These are phyloP conservation scores for Crocodylus rhombifer DNA, from an alignment of 2,797 vertebrate species.

Conservation along the genomic window DNA sequence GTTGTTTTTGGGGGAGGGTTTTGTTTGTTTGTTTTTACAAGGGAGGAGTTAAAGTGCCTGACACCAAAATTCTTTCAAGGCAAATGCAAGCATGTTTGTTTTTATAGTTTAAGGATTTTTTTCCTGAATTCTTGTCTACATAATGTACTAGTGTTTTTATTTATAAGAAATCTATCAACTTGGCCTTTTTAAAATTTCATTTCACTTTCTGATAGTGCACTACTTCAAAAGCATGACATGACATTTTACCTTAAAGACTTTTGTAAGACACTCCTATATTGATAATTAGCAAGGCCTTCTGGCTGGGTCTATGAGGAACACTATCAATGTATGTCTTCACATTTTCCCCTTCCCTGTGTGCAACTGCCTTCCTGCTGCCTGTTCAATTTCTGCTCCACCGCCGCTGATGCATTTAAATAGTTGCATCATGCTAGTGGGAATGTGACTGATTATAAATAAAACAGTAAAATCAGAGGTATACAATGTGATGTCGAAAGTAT, in stretches of 20 bases:
- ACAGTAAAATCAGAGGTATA: not conserved
- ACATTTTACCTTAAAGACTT: not conserved
- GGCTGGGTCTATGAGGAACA: not conserved
- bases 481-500: not conserved
- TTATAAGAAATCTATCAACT: not conserved
- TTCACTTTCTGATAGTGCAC: not conserved
- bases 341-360: not conserved
- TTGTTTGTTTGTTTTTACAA: no score
- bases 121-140: not conserved
- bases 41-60: no score
- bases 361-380: not conserved
- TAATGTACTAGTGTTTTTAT: not conserved
- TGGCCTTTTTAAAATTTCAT: not conserved
- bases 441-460: not conserved
- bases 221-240: no score
- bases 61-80: not conserved
- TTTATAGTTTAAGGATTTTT: not conserved
- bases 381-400: not conserved
- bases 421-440: not conserved
- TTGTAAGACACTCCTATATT: not conserved
- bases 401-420: accelerated
- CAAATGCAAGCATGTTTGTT: not conserved
- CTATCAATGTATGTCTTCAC: no score
- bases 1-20: no score
- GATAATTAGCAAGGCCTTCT: not conserved